A percentile compares a stretch with the other conserved stretches of the same genome.
Conservation (phyloP, 23 tunicate genomes). For the Aplidium turbinatum region DNA sequence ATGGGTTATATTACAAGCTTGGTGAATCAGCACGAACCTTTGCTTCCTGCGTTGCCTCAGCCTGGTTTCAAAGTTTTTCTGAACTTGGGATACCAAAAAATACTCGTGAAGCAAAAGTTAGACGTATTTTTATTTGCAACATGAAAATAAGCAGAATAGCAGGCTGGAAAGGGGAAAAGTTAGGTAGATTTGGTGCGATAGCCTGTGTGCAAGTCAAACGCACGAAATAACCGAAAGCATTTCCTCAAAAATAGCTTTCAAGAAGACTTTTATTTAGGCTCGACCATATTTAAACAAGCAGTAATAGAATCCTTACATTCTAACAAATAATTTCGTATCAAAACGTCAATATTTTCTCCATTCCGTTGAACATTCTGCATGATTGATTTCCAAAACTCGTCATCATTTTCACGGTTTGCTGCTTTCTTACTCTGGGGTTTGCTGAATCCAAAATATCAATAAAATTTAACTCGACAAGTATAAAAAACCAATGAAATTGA, state of each 20-base stretch:
- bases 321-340: slow-evolving; percentile 35
- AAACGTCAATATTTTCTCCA: slow-evolving; percentile 29
- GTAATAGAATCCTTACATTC: slow-evolving; percentile 31
- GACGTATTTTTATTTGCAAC: too few relatives aligned
- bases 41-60: too few relatives aligned
- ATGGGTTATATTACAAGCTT: too few relatives aligned
- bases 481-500: not conserved
- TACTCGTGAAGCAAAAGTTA: too few relatives aligned
- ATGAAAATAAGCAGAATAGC: too few relatives aligned
- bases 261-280: not conserved
- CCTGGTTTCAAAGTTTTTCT: too few relatives aligned
- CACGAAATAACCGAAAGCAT: not conserved
- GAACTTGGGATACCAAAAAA: too few relatives aligned
- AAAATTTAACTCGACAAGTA: not conserved
- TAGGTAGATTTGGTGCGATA: too few relatives aligned
- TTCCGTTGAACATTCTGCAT: slow-evolving; percentile 45
- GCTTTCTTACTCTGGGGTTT: slow-evolving; percentile 59
- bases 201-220: too few relatives aligned
- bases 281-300: slow-evolving; percentile 3
- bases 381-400: slow-evolving; percentile 71
- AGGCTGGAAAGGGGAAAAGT: too few relatives aligned
- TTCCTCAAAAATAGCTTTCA: not conserved
- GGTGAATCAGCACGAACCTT: too few relatives aligned
- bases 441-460: not conserved
- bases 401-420: slow-evolving; percentile 66